These are phyloP conservation scores for Leptobrachium leishanense DNA, from an alignment of 2,113 vertebrate species.

Conservation along the genomic window DNA sequence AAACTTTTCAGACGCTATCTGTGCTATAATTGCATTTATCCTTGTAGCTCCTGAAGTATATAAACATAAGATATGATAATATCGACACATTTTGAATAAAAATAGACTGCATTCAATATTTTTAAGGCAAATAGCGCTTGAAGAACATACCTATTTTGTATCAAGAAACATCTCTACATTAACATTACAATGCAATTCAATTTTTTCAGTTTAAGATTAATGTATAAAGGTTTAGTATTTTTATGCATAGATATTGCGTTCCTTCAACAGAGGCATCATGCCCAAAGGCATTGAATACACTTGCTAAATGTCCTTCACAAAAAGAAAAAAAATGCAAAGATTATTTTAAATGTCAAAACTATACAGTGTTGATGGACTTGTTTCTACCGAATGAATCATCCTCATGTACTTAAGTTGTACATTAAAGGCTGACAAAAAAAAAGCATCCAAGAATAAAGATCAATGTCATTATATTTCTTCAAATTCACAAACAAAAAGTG, in stretches of 20 bases:
- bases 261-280: neutral
- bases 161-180: too few relatives aligned
- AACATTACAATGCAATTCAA: too few relatives aligned
- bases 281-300: neutral
- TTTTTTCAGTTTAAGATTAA: too few relatives aligned
- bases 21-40: too few relatives aligned
- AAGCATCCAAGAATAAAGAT: neutral
- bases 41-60: too few relatives aligned
- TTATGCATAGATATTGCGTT: neutral
- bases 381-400: neutral
- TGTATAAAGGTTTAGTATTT: constrained; percentile 46
- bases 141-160: too few relatives aligned
- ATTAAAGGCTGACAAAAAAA: neutral
- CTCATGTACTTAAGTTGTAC: neutral
- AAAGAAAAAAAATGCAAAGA: neutral
- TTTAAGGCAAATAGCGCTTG: too few relatives aligned
- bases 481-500: neutral
- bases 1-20: too few relatives aligned
- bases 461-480: neutral
- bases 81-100: too few relatives aligned
- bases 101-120: too few relatives aligned
- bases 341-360: neutral
- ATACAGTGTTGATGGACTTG: neutral
- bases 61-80: too few relatives aligned
- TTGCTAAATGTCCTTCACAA: neutral